Conservation (phyloP, 1,140 invertebrate genomes). For the Thrips palmi region DNA sequence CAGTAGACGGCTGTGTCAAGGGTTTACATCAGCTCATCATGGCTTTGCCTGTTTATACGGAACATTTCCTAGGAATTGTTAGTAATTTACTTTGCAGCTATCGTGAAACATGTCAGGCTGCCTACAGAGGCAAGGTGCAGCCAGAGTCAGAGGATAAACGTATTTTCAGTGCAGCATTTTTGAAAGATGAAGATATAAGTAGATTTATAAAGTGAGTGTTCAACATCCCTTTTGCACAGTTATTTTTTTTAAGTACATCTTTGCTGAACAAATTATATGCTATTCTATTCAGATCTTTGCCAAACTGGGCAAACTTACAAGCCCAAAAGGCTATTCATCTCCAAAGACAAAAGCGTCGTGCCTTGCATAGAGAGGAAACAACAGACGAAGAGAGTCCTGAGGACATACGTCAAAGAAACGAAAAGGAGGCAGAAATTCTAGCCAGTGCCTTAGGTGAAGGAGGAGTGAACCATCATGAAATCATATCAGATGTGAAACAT, state of each 20-base stretch:
- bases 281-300: constrained; percentile 45
- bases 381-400: constrained; percentile 50
- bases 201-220: constrained; percentile 54
- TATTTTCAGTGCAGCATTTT: constrained; percentile 76
- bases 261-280: constrained; percentile 4
- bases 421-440: constrained; percentile 80
- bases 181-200: constrained; percentile 87
- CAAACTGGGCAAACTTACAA: constrained; percentile 65
- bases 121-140: constrained; percentile 59
- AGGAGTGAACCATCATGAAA: constrained; percentile 65
- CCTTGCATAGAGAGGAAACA: constrained; percentile 28
- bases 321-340: constrained; percentile 24
- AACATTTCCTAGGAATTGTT: constrained; percentile 48
- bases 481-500: constrained; percentile 57
- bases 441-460: constrained; percentile 74
- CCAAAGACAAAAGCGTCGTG: constrained; percentile 15
- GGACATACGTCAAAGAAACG: constrained; percentile 60
- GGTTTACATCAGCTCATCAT: constrained; percentile 50
- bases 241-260: constrained; percentile 9
- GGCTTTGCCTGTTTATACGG: constrained; percentile 47
- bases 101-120: constrained; percentile 52
- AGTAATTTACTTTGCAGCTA: constrained; percentile 51
- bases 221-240: constrained; percentile 2
- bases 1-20: constrained; percentile 46
- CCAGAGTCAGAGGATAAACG: constrained; percentile 60